Evolutionary conservation across 2,797 vertebrate species (phyloP), one percentile per base, ranked within the genome.

Genomic region (Ctenosaura bakeri): DNA sequence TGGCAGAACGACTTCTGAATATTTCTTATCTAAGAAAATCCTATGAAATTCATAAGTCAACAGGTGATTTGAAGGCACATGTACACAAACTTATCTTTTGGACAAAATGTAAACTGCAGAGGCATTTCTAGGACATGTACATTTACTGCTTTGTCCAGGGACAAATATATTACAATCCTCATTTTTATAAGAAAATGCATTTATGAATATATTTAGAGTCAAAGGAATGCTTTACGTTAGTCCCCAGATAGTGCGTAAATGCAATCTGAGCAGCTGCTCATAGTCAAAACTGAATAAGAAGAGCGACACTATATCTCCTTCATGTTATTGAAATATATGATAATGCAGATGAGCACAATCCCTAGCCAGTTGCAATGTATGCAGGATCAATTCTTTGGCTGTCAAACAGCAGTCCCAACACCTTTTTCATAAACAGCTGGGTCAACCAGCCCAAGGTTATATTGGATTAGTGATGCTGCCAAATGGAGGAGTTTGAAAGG

Each of bases 341-440:
- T 46, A 56, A 16, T 22, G 0, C 46, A 80, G 77, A 13, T 86
- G 64, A 87, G 46, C 86, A 4, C 42, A 69, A 12, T 82, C 85
- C 85, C 89, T 0, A 0, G 16, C 46, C 76, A 83, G 14, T 84
- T 89, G 20, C 16, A 76, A 74, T 84, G 54, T 88, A 88, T 81
- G 76, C 76, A 74, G 32, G 56, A 20, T 20, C 4, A 73, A 56
- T 92, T 86, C 90, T 90, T 92, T 82, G 88, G 77, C 73, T 94
- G 66, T 91, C 88, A 81, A 6, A 42, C 2, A 74, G 50, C 69
- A 82, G 16, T 5, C 1, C 4, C 76, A 88, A 88, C 88, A 86
- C 59, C 91, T 91, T 92, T n/a, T 24, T 62, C n/a, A 32, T 76
- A 32, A 22, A 50, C 80, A 80, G 35, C 46, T 0, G 0, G 26